phyloP scores from a whole-genome alignment of 2,797 vertebrate species.

The Gambelia wislizenii region DNA sequence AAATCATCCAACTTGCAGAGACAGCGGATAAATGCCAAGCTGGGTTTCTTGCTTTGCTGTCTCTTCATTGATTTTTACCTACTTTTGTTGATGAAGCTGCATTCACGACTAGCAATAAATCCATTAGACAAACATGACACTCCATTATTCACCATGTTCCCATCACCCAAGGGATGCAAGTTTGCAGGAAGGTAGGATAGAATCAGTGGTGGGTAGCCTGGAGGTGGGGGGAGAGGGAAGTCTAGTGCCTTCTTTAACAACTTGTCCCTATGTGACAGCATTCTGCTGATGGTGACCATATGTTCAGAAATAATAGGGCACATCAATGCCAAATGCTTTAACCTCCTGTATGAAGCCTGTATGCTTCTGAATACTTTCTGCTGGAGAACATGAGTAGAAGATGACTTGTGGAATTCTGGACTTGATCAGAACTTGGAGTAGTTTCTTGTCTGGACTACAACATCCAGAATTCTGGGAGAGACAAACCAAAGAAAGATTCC shows the following conservation, averaged over 20 bases:
- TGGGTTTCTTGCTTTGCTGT: conserved; percentile 42
- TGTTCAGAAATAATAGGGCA: neutral
- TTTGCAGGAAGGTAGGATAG: rapidly evolving
- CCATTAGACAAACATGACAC: conserved; percentile 58
- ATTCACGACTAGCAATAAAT: conserved; percentile 52
- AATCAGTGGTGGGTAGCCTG: neutral
- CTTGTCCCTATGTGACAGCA: neutral
- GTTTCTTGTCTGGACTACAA: too few species aligned
- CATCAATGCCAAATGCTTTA: neutral
- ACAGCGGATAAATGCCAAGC: conserved; percentile 48
- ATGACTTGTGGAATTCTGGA: neutral
- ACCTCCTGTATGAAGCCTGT: neutral
- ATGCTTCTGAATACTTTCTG: neutral
- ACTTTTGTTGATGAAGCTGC: conserved; percentile 65
- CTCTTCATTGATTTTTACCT: conserved; percentile 60
- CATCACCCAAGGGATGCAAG: conserved; percentile 8
- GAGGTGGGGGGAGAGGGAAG: too few species aligned
- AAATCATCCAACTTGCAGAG: conserved; percentile 33
- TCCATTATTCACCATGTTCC: conserved; percentile 37
- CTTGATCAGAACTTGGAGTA: too few species aligned
- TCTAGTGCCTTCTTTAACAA: neutral
- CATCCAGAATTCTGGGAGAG: neutral
- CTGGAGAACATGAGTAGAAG: neutral
- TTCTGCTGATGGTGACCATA: neutral
- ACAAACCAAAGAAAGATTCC: too few species aligned